Conservation (phyloP, 37 sponge, comb jelly and placozoan genomes). For the Beroe forskalii region DNA sequence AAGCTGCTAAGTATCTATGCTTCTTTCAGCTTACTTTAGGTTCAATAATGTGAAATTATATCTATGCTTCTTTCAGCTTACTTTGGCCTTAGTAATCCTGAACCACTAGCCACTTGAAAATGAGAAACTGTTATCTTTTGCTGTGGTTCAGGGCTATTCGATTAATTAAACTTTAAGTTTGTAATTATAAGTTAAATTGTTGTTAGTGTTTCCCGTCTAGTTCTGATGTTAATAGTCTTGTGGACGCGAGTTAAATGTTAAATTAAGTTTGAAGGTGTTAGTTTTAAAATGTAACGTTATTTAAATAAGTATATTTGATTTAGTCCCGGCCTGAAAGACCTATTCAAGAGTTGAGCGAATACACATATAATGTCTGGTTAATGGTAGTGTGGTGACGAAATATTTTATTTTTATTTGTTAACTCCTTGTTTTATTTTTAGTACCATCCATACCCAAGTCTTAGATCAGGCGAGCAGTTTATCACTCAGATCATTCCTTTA, state of each 20-base stretch:
- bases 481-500: no score
- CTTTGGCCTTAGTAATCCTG: no score
- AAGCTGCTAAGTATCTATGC: no score
- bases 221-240: neutral
- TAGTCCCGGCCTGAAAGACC: neutral
- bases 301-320: slow-evolving; percentile 53
- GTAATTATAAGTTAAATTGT: neutral
- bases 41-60: no score
- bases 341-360: slow-evolving; percentile 6
- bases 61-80: no score
- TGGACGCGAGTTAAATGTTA: slow-evolving; percentile 45
- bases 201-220: no score
- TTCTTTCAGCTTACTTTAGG: no score
- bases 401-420: slow-evolving; percentile 63
- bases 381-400: slow-evolving; percentile 58
- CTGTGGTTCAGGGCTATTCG: neutral
- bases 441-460: no score
- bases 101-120: no score
- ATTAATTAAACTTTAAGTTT: neutral
- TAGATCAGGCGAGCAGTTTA: no score
- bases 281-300: slow-evolving; percentile 49
- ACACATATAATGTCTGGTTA: slow-evolving; percentile 55
- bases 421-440: neutral
- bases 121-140: no score
- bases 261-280: slow-evolving; percentile 18